A percentile compares a stretch with the other conserved stretches of the same genome.
phyloP scores from a whole-genome alignment of 2,113 vertebrate genomes.

The Saccopteryx bilineata region DNA sequence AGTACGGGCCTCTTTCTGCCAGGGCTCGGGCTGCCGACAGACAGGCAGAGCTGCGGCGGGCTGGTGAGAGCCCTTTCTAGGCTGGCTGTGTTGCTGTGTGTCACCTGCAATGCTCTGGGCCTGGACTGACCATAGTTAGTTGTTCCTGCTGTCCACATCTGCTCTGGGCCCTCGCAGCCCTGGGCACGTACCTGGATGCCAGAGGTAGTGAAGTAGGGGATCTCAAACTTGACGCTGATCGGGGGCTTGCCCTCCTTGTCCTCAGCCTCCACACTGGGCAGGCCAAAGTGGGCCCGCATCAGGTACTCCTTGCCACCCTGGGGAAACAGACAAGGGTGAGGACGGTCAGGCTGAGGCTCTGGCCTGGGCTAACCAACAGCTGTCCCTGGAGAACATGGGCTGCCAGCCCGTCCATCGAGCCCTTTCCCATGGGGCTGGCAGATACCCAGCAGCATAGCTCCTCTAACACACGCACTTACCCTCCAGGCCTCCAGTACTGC shows the following conservation, averaged over 20 bases:
- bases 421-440: neutral
- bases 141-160: too few relatives aligned
- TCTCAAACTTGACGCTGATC: conserved; percentile 98
- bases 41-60: neutral
- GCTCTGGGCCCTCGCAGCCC: neutral
- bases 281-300: conserved; percentile 98
- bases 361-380: neutral
- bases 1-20: neutral
- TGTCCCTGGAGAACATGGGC: neutral
- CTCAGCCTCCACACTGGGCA: conserved; percentile 98
- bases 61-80: neutral
- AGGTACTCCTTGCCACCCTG: conserved; percentile 99
- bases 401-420: neutral
- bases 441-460: neutral
- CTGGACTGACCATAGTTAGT: neutral
- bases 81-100: neutral
- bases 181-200: conserved; percentile 95
- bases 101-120: neutral
- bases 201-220: conserved; percentile 99
- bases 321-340: neutral
- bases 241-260: conserved; percentile 99
- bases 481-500: neutral
- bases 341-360: fast-evolving
- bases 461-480: neutral
- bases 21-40: neutral